phyloP scores from a whole-genome alignment of 2,797 vertebrate genomes.

The Erethizon dorsatum region DNA sequence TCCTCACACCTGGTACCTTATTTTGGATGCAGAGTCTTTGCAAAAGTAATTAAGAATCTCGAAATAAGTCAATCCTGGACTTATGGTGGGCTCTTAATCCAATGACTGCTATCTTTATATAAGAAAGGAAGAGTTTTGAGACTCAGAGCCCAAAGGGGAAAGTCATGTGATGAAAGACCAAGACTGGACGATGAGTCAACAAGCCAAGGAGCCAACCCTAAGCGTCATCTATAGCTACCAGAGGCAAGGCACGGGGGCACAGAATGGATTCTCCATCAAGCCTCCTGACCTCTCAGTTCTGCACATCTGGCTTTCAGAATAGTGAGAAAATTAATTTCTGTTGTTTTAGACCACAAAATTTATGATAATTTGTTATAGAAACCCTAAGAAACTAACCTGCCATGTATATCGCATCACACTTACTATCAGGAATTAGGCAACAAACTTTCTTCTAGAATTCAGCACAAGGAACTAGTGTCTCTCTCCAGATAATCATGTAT shows the following conservation, averaged over 20 bases:
- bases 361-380: neutral
- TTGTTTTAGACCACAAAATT: constrained; percentile 4
- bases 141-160: neutral
- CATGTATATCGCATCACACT: neutral
- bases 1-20: neutral
- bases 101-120: neutral
- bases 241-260: neutral
- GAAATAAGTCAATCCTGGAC: neutral
- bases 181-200: neutral
- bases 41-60: neutral
- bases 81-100: neutral
- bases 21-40: constrained; percentile 40
- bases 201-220: neutral
- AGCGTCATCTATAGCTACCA: neutral
- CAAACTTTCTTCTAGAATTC: constrained; percentile 25
- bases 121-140: constrained; percentile 13
- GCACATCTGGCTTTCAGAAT: neutral
- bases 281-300: neutral
- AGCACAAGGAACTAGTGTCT: neutral
- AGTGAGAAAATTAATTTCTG: neutral
- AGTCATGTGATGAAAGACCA: neutral
- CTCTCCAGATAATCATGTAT: neutral
- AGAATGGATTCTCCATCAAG: neutral
- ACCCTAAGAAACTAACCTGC: neutral
- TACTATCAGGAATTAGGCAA: neutral